Percentiles rank a stretch among this genome's conserved stretches.
These are phyloP conservation scores for Mythimna lalbum DNA, from an alignment of 2,888 invertebrate genomes.

Conservation along the genomic window DNA sequence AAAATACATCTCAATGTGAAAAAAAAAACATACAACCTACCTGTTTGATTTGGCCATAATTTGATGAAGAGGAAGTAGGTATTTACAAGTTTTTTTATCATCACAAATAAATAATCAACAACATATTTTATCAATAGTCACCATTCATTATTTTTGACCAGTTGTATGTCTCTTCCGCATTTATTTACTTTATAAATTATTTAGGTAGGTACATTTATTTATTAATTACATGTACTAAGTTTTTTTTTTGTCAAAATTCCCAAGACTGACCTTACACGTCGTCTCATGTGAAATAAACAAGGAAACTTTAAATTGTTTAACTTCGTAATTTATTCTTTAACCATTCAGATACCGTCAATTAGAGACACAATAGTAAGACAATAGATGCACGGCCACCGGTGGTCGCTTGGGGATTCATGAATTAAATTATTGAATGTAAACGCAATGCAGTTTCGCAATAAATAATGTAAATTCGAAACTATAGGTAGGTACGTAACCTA, in stretches of 20 bases:
- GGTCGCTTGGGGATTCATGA: too few species aligned
- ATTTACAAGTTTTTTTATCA: not conserved
- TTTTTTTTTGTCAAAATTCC: conserved; percentile 43
- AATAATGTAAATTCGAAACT: too few species aligned
- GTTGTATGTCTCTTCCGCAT: conserved; percentile 52
- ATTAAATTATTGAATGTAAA: too few species aligned
- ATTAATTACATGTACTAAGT: conserved; percentile 12
- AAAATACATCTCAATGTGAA: too few species aligned
- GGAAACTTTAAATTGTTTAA: not conserved
- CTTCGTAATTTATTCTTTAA: conserved; percentile 16
- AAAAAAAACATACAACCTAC: too few species aligned
- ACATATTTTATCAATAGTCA: conserved; percentile 18
- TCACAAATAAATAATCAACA: not conserved
- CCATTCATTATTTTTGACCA: conserved; percentile 20
- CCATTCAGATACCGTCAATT: too few species aligned
- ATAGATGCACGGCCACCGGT: too few species aligned
- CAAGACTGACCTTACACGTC: conserved; percentile 44
- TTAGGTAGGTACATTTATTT: conserved; percentile 12
- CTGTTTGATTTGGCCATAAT: not conserved
- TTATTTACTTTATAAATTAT: conserved; percentile 31
- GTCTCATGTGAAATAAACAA: conserved; percentile 4
- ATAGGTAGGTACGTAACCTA: too few species aligned
- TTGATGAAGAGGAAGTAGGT: conserved; percentile 30
- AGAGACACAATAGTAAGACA: too few species aligned
- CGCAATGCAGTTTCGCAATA: not conserved